Percentiles rank a stretch among this genome's conserved stretches.
Conservation (phyloP, 2,797 vertebrate genomes). For the Merluccius polli region DNA sequence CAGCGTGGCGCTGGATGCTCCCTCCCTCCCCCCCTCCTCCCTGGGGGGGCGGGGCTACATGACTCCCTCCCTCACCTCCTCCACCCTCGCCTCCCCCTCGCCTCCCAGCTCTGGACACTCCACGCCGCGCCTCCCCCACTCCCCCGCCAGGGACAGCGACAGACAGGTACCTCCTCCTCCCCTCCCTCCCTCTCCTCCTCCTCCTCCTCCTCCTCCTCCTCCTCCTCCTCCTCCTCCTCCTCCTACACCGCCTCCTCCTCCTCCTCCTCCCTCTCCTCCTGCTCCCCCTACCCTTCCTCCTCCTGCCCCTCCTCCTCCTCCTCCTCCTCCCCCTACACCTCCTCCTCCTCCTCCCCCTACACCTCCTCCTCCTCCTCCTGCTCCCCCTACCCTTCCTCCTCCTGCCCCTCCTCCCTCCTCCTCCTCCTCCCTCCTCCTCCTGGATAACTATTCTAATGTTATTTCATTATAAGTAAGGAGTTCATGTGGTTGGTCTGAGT, state of each 20-base stretch:
- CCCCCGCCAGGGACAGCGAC: conserved; percentile 82
- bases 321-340: neutral
- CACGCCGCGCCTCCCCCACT: conserved; percentile 83
- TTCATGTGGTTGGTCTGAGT: neutral
- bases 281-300: neutral
- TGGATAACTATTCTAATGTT: too few species aligned
- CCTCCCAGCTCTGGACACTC: conserved; percentile 90
- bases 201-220: neutral
- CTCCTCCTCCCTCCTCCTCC: too few species aligned
- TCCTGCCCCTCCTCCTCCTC: neutral
- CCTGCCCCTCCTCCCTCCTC: too few species aligned
- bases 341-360: too few species aligned
- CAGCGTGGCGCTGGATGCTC: conserved; percentile 80
- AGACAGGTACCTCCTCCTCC: conserved; percentile 65
- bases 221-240: neutral
- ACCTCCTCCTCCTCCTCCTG: too few species aligned
- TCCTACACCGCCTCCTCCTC: neutral
- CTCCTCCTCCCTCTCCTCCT: too few species aligned
- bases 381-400: too few species aligned
- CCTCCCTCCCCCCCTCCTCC: conserved; percentile 70
- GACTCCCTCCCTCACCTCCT: conserved; percentile 85
- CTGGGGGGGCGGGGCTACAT: conserved; percentile 77
- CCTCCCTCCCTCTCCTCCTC: neutral
- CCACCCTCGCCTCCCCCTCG: conserved; percentile 85
- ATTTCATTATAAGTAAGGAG: too few species aligned